phyloP scores from a whole-genome alignment of 2,113 vertebrate genomes.

The Anguilla rostrata region DNA sequence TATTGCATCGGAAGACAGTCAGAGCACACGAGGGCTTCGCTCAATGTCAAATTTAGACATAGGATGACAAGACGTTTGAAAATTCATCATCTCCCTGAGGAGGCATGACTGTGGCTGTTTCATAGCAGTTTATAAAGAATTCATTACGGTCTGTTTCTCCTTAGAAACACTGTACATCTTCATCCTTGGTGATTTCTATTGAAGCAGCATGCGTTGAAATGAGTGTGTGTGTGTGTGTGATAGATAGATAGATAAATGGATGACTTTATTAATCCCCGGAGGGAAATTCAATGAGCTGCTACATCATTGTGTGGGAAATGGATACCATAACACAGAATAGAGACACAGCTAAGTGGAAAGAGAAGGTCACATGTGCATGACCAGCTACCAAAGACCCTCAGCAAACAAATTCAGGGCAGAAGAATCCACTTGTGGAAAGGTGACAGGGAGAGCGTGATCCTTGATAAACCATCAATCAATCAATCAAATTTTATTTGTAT shows the following conservation, averaged over 20 bases:
- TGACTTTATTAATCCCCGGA: too few species aligned
- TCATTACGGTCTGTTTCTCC: neutral
- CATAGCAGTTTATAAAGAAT: constrained; percentile 20
- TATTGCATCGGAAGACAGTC: neutral
- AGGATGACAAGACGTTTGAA: constrained; percentile 12
- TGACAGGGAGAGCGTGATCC: too few species aligned
- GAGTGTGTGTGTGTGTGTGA: neutral
- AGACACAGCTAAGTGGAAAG: neutral
- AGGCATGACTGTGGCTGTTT: constrained; percentile 6
- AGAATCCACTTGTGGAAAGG: too few species aligned
- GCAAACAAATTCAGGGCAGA: too few species aligned
- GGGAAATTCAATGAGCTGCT: too few species aligned
- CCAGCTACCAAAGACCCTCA: too few species aligned
- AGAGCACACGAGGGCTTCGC: neutral
- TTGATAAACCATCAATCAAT: too few species aligned
- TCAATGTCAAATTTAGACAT: constrained; percentile 17
- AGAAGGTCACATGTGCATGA: neutral
- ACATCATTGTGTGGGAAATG: too few species aligned
- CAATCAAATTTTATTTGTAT: too few species aligned
- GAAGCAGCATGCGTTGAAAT: neutral
- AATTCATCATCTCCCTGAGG: constrained; percentile 8
- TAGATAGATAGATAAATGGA: too few species aligned
- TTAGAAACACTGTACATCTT: constrained; percentile 3
- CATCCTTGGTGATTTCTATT: constrained; percentile 15
- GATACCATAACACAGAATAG: neutral